Conservation (phyloP, 2,888 invertebrate species). For the Caenorhabditis parvicauda region DNA sequence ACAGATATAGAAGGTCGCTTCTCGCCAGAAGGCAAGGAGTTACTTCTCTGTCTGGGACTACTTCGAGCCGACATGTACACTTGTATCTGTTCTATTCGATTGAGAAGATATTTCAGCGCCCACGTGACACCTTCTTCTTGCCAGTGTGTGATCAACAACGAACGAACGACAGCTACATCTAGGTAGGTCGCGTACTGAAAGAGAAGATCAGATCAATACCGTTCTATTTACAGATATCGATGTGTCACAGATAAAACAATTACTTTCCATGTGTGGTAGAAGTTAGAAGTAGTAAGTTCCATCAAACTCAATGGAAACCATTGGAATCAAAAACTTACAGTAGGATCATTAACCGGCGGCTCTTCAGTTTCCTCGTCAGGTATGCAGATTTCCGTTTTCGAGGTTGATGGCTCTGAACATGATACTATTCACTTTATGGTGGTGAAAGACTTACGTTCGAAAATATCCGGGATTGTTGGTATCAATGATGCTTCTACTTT, state of each 20-base stretch:
- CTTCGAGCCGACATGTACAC: constrained; percentile 21
- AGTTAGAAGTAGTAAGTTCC: no score
- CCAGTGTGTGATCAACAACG: constrained; percentile 94
- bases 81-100: constrained; percentile 65
- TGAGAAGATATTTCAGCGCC: constrained; percentile 78
- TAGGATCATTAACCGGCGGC: constrained; percentile 27
- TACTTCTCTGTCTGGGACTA: constrained; percentile 33
- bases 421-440: background rate
- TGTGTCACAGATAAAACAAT: no score
- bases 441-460: constrained; percentile 13
- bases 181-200: constrained; percentile 81
- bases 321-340: no score
- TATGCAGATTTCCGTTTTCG: constrained; percentile 17
- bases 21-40: constrained; percentile 41
- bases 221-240: background rate
- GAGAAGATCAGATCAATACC: background rate
- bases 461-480: constrained; percentile 4
- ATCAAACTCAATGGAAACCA: no score
- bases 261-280: no score
- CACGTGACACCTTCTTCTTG: constrained; percentile 96
- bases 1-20: constrained; percentile 24
- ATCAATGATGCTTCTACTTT: background rate
- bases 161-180: constrained; percentile 91
- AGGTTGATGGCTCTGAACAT: constrained; percentile 15
- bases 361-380: constrained; percentile 39